These are phyloP conservation scores for Esperia sulphurella DNA, from an alignment of 2,888 invertebrate genomes.

Conservation along the genomic window DNA sequence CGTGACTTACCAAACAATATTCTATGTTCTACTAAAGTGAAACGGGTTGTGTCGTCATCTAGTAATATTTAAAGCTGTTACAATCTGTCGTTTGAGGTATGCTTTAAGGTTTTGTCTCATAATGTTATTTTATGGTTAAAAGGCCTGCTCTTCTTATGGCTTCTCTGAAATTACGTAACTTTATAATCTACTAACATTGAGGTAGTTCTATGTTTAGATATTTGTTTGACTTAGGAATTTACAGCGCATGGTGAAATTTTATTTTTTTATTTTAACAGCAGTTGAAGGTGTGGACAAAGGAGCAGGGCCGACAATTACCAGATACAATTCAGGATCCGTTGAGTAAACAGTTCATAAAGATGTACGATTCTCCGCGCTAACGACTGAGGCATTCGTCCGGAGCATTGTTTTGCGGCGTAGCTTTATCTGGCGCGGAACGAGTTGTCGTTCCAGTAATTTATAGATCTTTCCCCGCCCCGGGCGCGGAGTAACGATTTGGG, in stretches of 20 bases:
- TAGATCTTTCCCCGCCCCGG: conserved; percentile 71
- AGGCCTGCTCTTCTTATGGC: no score
- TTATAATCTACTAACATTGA: no score
- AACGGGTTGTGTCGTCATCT: not conserved
- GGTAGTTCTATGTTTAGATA: no score
- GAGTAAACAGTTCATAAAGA: conserved; percentile 69
- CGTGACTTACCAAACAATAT: conserved; percentile 53
- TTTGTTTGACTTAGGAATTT: not conserved
- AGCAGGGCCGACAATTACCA: conserved; percentile 35
- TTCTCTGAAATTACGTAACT: no score
- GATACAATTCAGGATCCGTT: conserved; percentile 47
- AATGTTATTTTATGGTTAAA: no score
- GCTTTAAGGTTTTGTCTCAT: no score
- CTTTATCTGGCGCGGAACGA: conserved; percentile 74
- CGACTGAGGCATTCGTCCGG: conserved; percentile 64
- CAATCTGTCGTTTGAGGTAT: not conserved
- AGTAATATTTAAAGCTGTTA: conserved; percentile 7
- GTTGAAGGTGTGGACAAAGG: conserved; percentile 32
- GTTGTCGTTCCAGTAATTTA: conserved; percentile 76
- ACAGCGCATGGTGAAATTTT: not conserved
- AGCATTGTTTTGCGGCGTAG: conserved; percentile 73
- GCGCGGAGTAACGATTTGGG: conserved; percentile 56
- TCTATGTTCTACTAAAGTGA: conserved; percentile 22
- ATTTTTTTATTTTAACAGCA: conserved; percentile 6
- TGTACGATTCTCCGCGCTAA: conserved; percentile 60